Evolutionary conservation across 2,113 vertebrate genomes (phyloP), one percentile per base, ranked within the genome.

Genomic region (Turdus rufiventris): DNA sequence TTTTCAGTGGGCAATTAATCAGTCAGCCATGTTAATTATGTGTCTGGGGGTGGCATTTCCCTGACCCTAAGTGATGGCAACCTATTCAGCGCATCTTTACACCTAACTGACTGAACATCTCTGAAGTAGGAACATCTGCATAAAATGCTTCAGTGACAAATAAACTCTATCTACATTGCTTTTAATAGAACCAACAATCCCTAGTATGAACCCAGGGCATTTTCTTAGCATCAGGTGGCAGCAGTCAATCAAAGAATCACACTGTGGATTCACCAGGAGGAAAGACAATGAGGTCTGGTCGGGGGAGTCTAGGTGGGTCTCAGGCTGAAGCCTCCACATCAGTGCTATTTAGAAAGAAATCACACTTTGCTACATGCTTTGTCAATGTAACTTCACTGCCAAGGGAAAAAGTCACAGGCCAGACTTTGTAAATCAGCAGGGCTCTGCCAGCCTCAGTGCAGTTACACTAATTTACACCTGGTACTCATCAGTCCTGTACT

Each of bases 221-320:
- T 97, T 98, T 97, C 97, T 97, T 96, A 97, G 98, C 98, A 98
- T 98, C 98, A 98, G 98, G 98, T 98, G 98, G 98, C 97, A 97
- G 96, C 97, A 98, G 98, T 98, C 98, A 98, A 98, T 98, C 98
- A 98, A 98, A 96, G 76, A 96, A 96, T 94, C 92, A 82, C 92
- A 92, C 79, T 94, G 76, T 90, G 95, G 53, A 58, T 92, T 94
- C 88, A 77, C 93, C 95, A 96, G 95, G 95, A 98, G 96, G 96
- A 96, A 97, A 98, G 96, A 98, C 97, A 98, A 98, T 98, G 96
- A 91, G 81, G 83, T 94, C 97, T 77, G 60, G 47, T 62, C 42
- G 54, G 61, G 85, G 75, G 61, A 87, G 71, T 73, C 50, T 82
- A 96, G 88, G 96, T 94, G 85, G 91, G 63, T 92, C 97, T 96